A percentile compares a stretch with the other conserved stretches of the same genome.
Conservation (phyloP, 2,888 invertebrate genomes). For the Trichopria drosophilae region DNA sequence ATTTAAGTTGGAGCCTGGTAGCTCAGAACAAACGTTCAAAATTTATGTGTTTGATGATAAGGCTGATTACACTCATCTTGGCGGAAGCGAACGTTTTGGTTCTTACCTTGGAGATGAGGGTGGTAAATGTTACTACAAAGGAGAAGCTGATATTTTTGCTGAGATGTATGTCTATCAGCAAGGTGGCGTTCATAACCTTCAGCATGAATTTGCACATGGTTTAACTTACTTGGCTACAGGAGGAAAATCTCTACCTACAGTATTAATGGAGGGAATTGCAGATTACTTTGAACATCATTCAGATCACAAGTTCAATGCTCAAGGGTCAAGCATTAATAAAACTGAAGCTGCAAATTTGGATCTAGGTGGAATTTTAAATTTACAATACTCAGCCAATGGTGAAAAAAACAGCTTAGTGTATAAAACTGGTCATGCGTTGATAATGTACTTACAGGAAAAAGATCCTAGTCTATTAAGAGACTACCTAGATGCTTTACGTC, state of each 20-base stretch:
- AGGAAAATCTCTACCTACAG: slow-evolving; percentile 20
- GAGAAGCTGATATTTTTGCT: slow-evolving; percentile 22
- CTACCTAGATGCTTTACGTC: slow-evolving; percentile 16
- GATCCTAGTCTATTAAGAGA: slow-evolving; percentile 17
- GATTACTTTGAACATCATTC: slow-evolving; percentile 23
- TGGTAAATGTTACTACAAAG: slow-evolving; percentile 24
- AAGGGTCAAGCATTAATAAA: slow-evolving; percentile 20
- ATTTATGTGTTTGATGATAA: slow-evolving; percentile 22
- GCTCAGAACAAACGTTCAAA: slow-evolving; percentile 22
- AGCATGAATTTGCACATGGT: slow-evolving; percentile 24
- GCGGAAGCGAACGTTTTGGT: slow-evolving; percentile 20
- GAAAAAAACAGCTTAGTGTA: slow-evolving; percentile 18
- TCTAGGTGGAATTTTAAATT: slow-evolving; percentile 18
- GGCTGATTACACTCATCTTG: slow-evolving; percentile 22
- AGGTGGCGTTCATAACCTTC: slow-evolving; percentile 23
- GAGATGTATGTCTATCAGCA: slow-evolving; percentile 22
- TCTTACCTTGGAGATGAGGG: slow-evolving; percentile 24
- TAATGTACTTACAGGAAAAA: slow-evolving; percentile 18
- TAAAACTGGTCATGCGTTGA: slow-evolving; percentile 21
- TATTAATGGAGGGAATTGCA: slow-evolving; percentile 23
- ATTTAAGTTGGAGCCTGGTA: slow-evolving; percentile 17
- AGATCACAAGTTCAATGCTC: slow-evolving; percentile 22
- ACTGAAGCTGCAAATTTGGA: slow-evolving; percentile 20
- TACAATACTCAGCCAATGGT: slow-evolving; percentile 15
- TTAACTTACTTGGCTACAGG: slow-evolving; percentile 24